phyloP scores from a whole-genome alignment of 2,797 vertebrate species.

The Cebuella pygmaea region DNA sequence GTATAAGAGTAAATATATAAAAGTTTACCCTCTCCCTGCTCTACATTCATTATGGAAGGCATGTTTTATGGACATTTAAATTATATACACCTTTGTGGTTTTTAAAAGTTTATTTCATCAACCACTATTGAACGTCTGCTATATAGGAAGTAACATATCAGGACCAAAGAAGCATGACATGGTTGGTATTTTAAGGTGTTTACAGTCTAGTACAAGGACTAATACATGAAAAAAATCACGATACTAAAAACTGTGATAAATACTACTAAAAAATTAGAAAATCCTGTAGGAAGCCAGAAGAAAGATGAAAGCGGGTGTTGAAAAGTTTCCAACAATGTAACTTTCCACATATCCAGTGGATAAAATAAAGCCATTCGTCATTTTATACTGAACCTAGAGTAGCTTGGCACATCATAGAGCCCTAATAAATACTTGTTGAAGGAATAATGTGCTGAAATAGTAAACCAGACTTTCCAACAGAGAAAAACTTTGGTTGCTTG shows the following conservation, averaged over 20 bases:
- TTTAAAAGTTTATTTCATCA: slow-evolving; percentile 34
- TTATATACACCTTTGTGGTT: background rate
- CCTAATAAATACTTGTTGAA: slow-evolving; percentile 45
- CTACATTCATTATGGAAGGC: background rate
- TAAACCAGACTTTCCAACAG: background rate
- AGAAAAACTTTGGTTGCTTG: background rate
- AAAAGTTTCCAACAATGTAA: background rate
- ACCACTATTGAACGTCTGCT: background rate
- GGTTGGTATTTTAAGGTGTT: background rate
- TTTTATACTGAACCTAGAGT: background rate
- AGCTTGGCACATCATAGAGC: background rate
- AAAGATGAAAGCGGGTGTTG: background rate
- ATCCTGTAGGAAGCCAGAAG: background rate
- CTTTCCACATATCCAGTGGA: background rate
- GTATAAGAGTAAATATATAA: background rate
- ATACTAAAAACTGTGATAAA: background rate
- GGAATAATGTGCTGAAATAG: background rate
- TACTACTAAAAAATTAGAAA: background rate
- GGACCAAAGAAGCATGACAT: background rate
- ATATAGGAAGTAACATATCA: background rate
- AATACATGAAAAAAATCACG: background rate
- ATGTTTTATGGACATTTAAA: slow-evolving; percentile 34
- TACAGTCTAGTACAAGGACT: background rate
- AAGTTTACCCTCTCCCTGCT: background rate
- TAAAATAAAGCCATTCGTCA: background rate